phyloP scores from a whole-genome alignment of 2,797 vertebrate species.

The Pseudochaenichthys georgianus region DNA sequence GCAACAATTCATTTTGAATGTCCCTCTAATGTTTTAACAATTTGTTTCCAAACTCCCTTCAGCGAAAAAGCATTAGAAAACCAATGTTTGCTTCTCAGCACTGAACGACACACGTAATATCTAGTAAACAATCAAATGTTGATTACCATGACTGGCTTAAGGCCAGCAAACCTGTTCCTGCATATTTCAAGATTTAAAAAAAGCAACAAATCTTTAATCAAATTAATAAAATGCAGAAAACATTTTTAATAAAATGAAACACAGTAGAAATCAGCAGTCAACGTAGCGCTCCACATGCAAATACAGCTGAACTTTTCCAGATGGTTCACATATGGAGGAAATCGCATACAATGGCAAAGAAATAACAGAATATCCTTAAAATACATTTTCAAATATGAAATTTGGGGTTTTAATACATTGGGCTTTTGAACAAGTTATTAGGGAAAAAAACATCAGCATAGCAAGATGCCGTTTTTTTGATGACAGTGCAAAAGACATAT shows the following conservation, averaged over 20 bases:
- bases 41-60: too few relatives aligned
- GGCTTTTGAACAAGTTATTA: constrained; percentile 24
- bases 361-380: constrained; percentile 51
- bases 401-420: constrained; percentile 26
- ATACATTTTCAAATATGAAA: constrained; percentile 30
- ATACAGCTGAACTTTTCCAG: constrained; percentile 38
- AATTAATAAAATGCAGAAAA: constrained; percentile 56
- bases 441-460: constrained; percentile 17
- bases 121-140: too few relatives aligned
- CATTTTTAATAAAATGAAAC: constrained; percentile 74
- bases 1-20: too few relatives aligned
- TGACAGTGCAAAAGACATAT: constrained; percentile 32
- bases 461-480: constrained; percentile 29
- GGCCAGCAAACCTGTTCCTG: not conserved
- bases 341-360: constrained; percentile 36
- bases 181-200: not conserved
- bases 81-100: not conserved
- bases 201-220: not conserved
- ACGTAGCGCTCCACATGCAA: constrained; percentile 52
- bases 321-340: constrained; percentile 40
- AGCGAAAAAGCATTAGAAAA: not conserved
- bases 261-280: constrained; percentile 59
- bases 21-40: too few relatives aligned
- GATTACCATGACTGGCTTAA: not conserved
- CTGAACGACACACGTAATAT: not conserved